Evolutionary conservation across 2,888 invertebrate species (phyloP).

Genomic region (Caenorhabditis drosophilae): DNA sequence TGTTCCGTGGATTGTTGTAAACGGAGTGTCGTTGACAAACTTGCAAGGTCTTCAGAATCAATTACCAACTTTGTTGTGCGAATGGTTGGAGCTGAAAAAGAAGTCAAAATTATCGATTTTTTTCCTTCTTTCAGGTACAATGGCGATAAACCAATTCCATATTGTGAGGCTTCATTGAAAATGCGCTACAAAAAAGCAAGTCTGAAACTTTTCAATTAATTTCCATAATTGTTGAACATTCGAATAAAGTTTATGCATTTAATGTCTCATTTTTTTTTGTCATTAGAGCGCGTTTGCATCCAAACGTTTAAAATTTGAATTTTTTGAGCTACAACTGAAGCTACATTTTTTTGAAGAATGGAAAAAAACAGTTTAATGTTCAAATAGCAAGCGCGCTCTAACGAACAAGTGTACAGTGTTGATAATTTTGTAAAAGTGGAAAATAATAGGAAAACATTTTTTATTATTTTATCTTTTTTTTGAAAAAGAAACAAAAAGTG

Average conservation of each 20-base stretch:
- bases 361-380: neutral
- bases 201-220: slow-evolving; percentile 19
- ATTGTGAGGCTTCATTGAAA: slow-evolving; percentile 44
- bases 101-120: neutral
- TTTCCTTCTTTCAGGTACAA: slow-evolving; percentile 26
- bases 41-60: slow-evolving; percentile 43
- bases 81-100: slow-evolving; percentile 33
- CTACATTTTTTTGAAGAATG: too few relatives aligned
- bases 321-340: too few relatives aligned
- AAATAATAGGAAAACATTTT: too few relatives aligned
- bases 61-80: slow-evolving; percentile 48
- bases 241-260: neutral
- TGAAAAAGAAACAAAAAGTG: too few relatives aligned
- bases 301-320: too few relatives aligned
- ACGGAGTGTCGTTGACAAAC: slow-evolving; percentile 52
- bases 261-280: neutral
- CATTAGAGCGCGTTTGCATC: neutral
- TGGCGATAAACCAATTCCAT: slow-evolving; percentile 49
- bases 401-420: too few relatives aligned
- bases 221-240: too few relatives aligned
- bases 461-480: too few relatives aligned
- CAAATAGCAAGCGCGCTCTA: neutral
- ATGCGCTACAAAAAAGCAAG: slow-evolving; percentile 27
- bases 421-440: too few relatives aligned
- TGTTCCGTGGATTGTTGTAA: slow-evolving; percentile 64